Evolutionary conservation across 1,140 invertebrate species (phyloP), one percentile per base, ranked within the genome.

Genomic region (Lamellibrachia luymesi): DNA sequence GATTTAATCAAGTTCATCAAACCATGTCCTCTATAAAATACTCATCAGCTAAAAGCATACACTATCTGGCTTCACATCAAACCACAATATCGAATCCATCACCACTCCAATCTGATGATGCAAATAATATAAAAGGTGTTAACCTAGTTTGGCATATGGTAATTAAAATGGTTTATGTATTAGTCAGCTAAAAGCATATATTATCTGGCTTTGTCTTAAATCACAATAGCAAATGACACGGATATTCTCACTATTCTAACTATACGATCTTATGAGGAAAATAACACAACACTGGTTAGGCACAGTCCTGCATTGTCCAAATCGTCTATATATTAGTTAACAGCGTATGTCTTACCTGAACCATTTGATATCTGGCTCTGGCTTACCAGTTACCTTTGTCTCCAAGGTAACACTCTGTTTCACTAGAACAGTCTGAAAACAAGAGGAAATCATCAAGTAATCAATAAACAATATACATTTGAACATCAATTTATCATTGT

Each of bases 301-400:
- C 64, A 80, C 38, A 38, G 38, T 38, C 38, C 38, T 38, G 38
- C 38, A 38, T 38, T 38, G 25, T 80, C 4, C 5, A 80, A 8
- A 80, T 80, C 13, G 64, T 8, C 38, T 38, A 38, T 38, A 38
- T 80, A 56, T 56, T 56, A 56, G 52, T 56, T 6, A 56, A 80
- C 7, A 80, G 13, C 25, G 25, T 80, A 22, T 22, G 25, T 80
- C 64, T 80, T 92, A 92, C 92, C 92, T 95, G 90, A 94, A 95
- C 96, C 96, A 96, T 91, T 94, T 94, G 89, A 96, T 93, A 50
- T 95, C 95, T 64, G 96, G 96, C 90, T 95, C 94, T 25, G 96
- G 96, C 10, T 95, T 92, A 80, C 96, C 96, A 8, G 91, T 93
- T 38, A 93, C 93, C 52, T 93, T 93, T 56, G 52, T 38, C 25